phyloP scores from a whole-genome alignment of 2,113 vertebrate species.

The Indri indri region DNA sequence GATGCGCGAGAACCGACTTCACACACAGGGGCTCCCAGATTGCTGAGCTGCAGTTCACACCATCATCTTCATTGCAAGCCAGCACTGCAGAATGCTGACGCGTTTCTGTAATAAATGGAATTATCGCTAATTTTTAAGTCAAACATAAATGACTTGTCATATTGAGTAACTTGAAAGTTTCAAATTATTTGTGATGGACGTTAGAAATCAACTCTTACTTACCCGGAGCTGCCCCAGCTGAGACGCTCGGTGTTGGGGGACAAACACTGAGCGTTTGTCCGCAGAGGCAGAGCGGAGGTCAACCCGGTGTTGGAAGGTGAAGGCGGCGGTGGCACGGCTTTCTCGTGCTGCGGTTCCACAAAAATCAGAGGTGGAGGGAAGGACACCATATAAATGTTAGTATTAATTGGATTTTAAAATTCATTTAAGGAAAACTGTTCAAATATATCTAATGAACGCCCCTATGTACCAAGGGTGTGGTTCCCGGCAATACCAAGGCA shows the following conservation, averaged over 20 bases:
- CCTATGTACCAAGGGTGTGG: too few species aligned
- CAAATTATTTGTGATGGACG: neutral
- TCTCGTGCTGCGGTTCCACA: too few species aligned
- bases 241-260: neutral
- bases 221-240: neutral
- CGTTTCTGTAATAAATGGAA: too few species aligned
- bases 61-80: neutral
- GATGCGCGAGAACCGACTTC: neutral
- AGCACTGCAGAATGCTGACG: neutral
- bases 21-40: rapidly evolving
- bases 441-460: neutral
- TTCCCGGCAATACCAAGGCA: neutral
- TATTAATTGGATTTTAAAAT: too few species aligned
- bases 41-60: rapidly evolving
- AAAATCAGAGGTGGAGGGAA: neutral
- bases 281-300: neutral
- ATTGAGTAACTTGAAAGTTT: neutral
- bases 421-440: neutral
- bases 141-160: neutral
- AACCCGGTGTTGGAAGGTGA: neutral
- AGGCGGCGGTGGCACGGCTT: rapidly evolving
- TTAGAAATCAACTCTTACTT: neutral
- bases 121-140: neutral
- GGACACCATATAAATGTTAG: too few species aligned
- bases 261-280: too few species aligned